Conservation (phyloP, 2,113 vertebrate genomes). For the Pithys albifrons region DNA sequence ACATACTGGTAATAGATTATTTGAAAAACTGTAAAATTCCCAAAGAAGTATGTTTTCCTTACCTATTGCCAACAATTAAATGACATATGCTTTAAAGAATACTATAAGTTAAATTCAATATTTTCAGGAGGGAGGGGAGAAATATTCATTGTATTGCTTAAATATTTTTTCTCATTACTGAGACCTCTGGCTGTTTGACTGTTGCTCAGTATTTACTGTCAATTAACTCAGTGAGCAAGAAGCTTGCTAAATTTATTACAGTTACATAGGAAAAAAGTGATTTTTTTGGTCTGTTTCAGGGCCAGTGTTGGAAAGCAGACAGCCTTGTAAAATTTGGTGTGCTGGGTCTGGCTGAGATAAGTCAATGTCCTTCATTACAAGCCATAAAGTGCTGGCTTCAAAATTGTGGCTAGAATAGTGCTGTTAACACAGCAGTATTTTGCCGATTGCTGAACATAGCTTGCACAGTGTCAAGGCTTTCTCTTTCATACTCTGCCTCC, state of each 20-base stretch:
- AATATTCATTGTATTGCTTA: not conserved
- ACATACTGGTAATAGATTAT: not conserved
- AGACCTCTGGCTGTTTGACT: not conserved
- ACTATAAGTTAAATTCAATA: not conserved
- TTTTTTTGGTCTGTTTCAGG: not conserved
- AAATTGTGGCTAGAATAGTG: not conserved
- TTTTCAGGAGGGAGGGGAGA: not conserved
- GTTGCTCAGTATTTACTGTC: not conserved
- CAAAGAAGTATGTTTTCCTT: not conserved
- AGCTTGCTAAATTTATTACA: not conserved
- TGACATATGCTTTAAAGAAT: not conserved
- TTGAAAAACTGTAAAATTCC: not conserved
- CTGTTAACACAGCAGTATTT: not conserved
- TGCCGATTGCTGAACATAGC: not conserved
- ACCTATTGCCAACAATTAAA: not conserved
- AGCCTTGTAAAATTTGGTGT: not conserved
- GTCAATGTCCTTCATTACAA: rapidly evolving
- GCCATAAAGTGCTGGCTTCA: not conserved
- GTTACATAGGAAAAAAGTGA: not conserved
- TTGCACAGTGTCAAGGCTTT: not conserved
- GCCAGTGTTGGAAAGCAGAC: not conserved
- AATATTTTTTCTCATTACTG: not conserved
- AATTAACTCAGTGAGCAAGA: not conserved
- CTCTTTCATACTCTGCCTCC: not conserved
- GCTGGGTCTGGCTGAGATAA: not conserved